phyloP scores from a whole-genome alignment of 2,797 vertebrate species.

The Simalia tracyae region DNA sequence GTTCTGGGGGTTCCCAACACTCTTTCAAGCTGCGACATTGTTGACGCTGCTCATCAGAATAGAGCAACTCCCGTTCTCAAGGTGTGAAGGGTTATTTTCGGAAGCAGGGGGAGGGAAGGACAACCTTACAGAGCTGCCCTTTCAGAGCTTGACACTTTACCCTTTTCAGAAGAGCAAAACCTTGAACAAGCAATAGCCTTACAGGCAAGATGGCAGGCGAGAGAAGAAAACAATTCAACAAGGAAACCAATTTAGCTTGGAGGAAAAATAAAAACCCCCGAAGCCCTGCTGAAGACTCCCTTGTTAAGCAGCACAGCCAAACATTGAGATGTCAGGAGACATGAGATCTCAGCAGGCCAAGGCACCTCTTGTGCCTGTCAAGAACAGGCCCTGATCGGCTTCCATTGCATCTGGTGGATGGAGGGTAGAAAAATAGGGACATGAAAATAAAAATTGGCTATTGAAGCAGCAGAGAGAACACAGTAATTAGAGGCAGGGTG shows the following conservation, averaged over 20 bases:
- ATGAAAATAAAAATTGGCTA: neutral
- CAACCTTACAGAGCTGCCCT: slow-evolving; percentile 22
- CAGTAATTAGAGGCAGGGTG: neutral
- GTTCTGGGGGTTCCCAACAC: neutral
- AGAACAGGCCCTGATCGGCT: neutral
- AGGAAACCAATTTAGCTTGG: slow-evolving; percentile 46
- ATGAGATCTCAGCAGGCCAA: neutral
- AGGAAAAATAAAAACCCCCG: neutral
- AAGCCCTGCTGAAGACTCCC: slow-evolving; percentile 31
- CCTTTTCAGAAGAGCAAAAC: slow-evolving; percentile 25
- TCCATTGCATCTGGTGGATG: slow-evolving; percentile 5
- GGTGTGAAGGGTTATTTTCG: neutral
- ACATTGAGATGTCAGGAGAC: slow-evolving; percentile 27
- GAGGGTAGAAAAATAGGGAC: neutral
- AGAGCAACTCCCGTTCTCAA: neutral
- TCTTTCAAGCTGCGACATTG: fast-evolving
- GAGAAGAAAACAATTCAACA: slow-evolving; percentile 34
- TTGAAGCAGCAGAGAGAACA: fast-evolving
- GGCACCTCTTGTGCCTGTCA: neutral
- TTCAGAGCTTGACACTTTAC: neutral
- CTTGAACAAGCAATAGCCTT: slow-evolving; percentile 16
- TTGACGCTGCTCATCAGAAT: fast-evolving
- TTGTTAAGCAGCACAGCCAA: slow-evolving; percentile 39
- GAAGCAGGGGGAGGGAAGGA: neutral
- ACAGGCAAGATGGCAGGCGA: neutral